phyloP scores from a whole-genome alignment of 2,113 vertebrate genomes.

The Neolamprologus modestus region DNA sequence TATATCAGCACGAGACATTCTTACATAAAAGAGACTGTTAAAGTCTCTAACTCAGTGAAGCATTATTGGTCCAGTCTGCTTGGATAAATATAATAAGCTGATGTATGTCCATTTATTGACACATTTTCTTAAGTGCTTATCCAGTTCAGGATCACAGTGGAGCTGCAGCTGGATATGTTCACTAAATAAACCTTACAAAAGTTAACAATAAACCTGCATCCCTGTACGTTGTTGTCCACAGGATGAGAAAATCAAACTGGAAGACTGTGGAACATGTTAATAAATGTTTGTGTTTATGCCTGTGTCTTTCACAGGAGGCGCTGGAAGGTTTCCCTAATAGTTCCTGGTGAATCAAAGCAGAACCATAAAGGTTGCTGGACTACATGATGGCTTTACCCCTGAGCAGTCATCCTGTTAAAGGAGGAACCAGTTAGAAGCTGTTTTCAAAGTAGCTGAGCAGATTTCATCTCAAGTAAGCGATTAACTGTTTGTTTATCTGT shows the following conservation, averaged over 20 bases:
- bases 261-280: neutral
- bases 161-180: neutral
- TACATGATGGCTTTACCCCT: rapidly evolving
- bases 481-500: rapidly evolving
- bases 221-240: rapidly evolving
- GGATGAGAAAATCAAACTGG: neutral
- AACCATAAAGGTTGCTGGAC: neutral
- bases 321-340: rapidly evolving
- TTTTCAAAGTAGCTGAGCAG: neutral
- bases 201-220: neutral
- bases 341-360: neutral
- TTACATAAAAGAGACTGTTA: rapidly evolving
- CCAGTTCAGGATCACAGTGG: neutral
- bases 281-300: rapidly evolving
- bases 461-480: neutral
- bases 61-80: too few species aligned
- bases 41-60: too few species aligned
- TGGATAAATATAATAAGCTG: rapidly evolving
- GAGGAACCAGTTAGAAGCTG: neutral
- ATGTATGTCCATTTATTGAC: rapidly evolving
- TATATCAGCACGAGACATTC: too few species aligned
- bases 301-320: neutral
- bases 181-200: rapidly evolving
- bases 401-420: neutral
- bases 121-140: neutral